Percentiles rank a stretch among this genome's conserved stretches.
Conservation (phyloP, 2,797 vertebrate genomes). For the Todus mexicanus region DNA sequence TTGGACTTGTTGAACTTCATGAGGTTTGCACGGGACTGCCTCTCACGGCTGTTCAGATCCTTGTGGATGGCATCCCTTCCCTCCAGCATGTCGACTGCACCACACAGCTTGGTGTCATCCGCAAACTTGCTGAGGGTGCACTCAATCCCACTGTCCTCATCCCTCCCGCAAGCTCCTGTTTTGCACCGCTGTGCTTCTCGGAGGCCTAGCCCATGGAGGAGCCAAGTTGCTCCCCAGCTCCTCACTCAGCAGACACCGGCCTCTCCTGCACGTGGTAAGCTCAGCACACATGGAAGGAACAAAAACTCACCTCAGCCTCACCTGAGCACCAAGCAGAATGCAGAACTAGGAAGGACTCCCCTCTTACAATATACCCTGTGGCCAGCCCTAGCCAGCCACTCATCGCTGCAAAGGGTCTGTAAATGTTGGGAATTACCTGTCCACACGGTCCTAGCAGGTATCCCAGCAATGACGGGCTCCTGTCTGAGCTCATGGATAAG, state of each 20-base stretch:
- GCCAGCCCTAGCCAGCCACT: neutral
- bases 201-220: neutral
- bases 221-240: neutral
- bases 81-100: too few relatives aligned
- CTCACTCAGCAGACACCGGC: neutral
- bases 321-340: accelerated
- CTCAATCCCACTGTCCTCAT: too few relatives aligned
- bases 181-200: accelerated
- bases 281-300: neutral
- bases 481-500: neutral
- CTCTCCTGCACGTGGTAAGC: neutral
- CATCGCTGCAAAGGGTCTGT: neutral
- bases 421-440: neutral
- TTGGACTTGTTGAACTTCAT: too few relatives aligned
- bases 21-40: too few relatives aligned
- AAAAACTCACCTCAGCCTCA: neutral
- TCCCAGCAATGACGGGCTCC: neutral
- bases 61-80: too few relatives aligned
- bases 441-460: accelerated
- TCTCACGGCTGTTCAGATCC: too few relatives aligned
- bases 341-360: neutral
- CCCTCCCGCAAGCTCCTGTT: neutral
- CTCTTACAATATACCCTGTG: neutral
- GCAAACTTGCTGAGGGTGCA: too few relatives aligned
- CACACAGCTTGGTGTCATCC: too few relatives aligned